Percentiles rank a stretch among this genome's conserved stretches.
Evolutionary conservation across 2,888 invertebrate genomes (phyloP).

Genomic region (Calephelis perditalis): DNA sequence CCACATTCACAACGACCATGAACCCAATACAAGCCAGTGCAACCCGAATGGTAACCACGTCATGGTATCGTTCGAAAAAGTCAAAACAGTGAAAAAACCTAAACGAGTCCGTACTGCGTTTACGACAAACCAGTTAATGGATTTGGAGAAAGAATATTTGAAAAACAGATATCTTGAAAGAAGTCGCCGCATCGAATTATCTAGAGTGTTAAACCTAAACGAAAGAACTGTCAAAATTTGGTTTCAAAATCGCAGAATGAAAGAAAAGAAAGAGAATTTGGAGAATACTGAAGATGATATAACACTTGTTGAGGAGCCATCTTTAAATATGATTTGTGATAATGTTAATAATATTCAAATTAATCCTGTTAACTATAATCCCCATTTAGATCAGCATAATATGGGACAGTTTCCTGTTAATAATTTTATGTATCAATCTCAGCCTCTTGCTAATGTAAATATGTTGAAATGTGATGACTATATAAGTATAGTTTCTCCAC

Average conservation of each 20-base stretch:
- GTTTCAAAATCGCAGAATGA: slow-evolving; percentile 91
- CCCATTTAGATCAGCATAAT: not conserved
- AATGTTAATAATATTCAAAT: not conserved
- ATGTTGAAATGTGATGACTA: not conserved
- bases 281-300: slow-evolving; percentile 40
- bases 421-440: not conserved
- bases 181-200: slow-evolving; percentile 82
- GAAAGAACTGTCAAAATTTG: slow-evolving; percentile 84
- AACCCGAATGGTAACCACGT: slow-evolving; percentile 5
- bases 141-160: slow-evolving; percentile 86
- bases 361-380: not conserved
- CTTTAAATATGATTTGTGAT: slow-evolving; percentile 7
- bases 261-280: slow-evolving; percentile 79
- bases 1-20: not conserved
- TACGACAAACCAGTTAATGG: slow-evolving; percentile 85
- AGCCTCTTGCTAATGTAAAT: not conserved
- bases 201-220: slow-evolving; percentile 37
- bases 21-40: not conserved
- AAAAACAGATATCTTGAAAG: slow-evolving; percentile 84
- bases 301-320: not conserved
- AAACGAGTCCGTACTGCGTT: slow-evolving; percentile 89
- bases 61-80: not conserved
- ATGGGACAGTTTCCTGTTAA: not conserved
- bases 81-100: slow-evolving; percentile 41
- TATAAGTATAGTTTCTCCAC: not conserved